Evolutionary conservation across 2,888 invertebrate species (phyloP), one percentile per base, ranked within the genome.

Genomic region (Hypomecis punctinalis): DNA sequence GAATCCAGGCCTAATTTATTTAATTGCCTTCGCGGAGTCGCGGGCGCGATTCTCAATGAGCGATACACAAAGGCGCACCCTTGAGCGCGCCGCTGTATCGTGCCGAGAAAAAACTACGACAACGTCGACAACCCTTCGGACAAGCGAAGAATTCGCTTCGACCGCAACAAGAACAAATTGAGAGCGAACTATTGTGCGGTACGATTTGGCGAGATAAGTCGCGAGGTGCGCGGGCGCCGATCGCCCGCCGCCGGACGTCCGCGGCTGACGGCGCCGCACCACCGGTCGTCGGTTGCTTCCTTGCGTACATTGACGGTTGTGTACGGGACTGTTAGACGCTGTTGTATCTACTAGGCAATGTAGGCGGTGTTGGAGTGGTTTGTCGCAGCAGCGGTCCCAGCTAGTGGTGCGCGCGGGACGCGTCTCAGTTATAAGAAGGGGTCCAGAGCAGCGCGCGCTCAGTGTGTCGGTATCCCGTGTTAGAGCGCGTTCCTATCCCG

Each of bases 131-230:
- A 78, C 85, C 86, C 88, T 86, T 84, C 81, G 84, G 86, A 90
- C 88, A 86, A 90, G 88, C 87, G 80, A 89, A 90, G 91, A 91
- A 91, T 90, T 90, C 84, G 86, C 88, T 78, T 84, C 86, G 86
- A 89, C 86, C 86, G 87, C 91, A 93, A 92, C 86, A 93, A 91
- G 91, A 93, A 88, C 92, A 93, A 91, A 92, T 92, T 91, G 88
- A 91, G 84, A 86, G 86, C 86, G 85, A 90, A 90, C 89, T 89
- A 91, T 92, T 91, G 90, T 90, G 90, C 88, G 86, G 86, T 86
- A 88, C 90, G 92, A 91, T 91, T 90, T 84, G 88, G 87, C 71
- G 84, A 91, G 91, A 92, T 91, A 91, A 90, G 88, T 91, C 89
- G 88, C 83, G 88, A 85, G 89, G 81, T 74, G 84, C 84, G 86